Base-by-base conservation (phyloP, 1,140 invertebrate species). In the Bombus superbus region DNA sequence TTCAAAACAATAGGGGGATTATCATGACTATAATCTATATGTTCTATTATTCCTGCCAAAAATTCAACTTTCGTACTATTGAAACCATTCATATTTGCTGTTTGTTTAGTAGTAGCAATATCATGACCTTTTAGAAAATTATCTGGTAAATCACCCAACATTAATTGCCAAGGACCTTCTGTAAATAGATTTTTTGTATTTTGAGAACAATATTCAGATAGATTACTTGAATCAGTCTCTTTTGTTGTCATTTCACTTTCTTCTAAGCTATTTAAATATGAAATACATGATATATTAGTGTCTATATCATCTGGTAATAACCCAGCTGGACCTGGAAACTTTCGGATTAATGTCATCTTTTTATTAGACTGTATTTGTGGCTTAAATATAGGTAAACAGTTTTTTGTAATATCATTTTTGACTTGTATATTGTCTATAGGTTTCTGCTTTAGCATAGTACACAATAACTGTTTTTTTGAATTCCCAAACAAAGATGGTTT, bases 251-350 rank as follows among this genome's bases (percentile, higher is more conserved):
- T 15, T 10, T 86, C 78, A 53, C 28, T 73, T 72, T 88, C 84
- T n/a, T 90, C 87, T 40, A 85, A 42, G 35, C 18, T 85, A 18
- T 74, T 83, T 18, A 89, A 71, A 72, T 85, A 77, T 15, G 87
- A 84, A 22, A 59, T 13, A 44, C 62, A 38, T 75, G 68, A 25
- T 57, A 72, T 47, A 42, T 57, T 79, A 72, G 62, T 42, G 9
- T 91, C 79, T 53, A 86, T 78, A 42, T 89, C 74, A 47, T 93
- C 92, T 10, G 91, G 90, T 53, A 95, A 76, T 40, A 95, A 80
- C n/a, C 94, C 95, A 68, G 94, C 95, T 80, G 95, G 94, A 25
- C 95, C 94, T 42, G 95, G 94, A 89, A 95, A 95, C 88, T 94
- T 92, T 89, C 95, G 90, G 9, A 93, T 72, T 15, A 95, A 22